These are phyloP conservation scores for Tragelaphus strepsiceros DNA, from an alignment of 2,113 vertebrate species.

Conservation along the genomic window DNA sequence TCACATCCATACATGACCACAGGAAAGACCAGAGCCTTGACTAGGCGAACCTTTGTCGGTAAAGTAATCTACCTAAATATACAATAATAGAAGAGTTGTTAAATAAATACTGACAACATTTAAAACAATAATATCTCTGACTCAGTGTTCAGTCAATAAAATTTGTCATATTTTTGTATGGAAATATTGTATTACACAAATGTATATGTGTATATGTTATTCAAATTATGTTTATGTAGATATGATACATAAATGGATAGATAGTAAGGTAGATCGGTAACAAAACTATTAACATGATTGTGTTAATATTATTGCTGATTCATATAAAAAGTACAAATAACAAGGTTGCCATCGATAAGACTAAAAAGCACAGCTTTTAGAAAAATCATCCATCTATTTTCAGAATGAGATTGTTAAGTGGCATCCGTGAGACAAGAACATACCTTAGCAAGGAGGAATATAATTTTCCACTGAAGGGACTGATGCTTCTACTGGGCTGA, in stretches of 20 bases:
- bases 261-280: background rate
- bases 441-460: background rate
- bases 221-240: background rate
- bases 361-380: background rate
- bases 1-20: too few relatives aligned
- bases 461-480: background rate
- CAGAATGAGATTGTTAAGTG: background rate
- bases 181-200: background rate
- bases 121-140: background rate
- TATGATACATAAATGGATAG: background rate
- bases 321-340: background rate
- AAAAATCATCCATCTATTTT: background rate
- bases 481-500: background rate
- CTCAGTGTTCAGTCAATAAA: background rate
- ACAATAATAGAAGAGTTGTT: background rate
- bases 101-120: background rate
- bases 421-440: background rate
- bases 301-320: background rate
- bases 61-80: background rate
- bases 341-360: background rate
- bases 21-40: too few relatives aligned
- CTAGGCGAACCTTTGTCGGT: too few relatives aligned
- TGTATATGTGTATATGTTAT: background rate
- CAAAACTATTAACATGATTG: background rate
- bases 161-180: background rate